Conservation (phyloP, 2,797 vertebrate species). For the Sciurus carolinensis region DNA sequence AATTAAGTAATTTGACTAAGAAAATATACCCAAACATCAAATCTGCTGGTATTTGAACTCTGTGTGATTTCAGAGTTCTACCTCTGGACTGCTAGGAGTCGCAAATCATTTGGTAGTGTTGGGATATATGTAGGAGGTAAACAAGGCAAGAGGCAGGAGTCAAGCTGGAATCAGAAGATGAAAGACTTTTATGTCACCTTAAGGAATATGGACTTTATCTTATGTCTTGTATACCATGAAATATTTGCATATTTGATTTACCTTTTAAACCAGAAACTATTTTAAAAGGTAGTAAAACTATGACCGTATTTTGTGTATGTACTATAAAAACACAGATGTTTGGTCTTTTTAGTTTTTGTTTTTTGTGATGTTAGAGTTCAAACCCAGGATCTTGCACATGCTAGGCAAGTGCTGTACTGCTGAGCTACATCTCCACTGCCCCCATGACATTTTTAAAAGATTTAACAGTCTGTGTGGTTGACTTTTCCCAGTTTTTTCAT, state of each 20-base stretch:
- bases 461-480: neutral
- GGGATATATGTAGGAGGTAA: neutral
- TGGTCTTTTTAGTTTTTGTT: too few relatives aligned
- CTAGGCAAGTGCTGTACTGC: too few relatives aligned
- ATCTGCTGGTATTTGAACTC: slow-evolving; percentile 24
- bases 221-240: neutral
- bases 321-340: neutral
- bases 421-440: neutral
- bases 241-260: neutral
- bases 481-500: neutral
- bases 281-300: neutral
- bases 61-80: neutral
- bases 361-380: too few relatives aligned
- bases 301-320: neutral
- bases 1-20: slow-evolving; percentile 27
- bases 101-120: neutral
- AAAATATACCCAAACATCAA: neutral
- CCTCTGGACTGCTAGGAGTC: neutral
- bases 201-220: neutral
- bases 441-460: neutral
- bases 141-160: neutral
- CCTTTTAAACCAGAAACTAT: neutral
- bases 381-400: too few relatives aligned
- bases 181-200: neutral
- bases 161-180: neutral